phyloP scores from a whole-genome alignment of 2,888 invertebrate genomes.

The Cremastinae sp. region DNA sequence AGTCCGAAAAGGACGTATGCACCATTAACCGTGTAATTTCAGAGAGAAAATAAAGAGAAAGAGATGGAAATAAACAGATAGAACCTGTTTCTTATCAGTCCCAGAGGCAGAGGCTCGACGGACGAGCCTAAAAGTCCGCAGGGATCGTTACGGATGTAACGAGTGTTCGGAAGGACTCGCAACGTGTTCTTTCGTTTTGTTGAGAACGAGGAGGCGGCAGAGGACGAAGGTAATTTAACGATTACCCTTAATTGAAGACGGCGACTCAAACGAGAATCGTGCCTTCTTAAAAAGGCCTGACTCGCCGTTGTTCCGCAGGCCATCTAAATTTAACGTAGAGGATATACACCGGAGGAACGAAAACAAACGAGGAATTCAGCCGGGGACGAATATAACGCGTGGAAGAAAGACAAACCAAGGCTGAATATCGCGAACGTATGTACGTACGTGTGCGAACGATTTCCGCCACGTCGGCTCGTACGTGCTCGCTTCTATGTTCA shows the following conservation, averaged over 20 bases:
- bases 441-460: constrained; percentile 26
- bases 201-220: constrained; percentile 38
- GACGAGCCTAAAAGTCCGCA: constrained; percentile 8
- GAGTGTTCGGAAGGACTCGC: neutral
- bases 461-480: constrained; percentile 56
- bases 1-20: neutral
- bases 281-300: constrained; percentile 63
- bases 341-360: neutral
- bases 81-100: constrained; percentile 41
- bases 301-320: constrained; percentile 18
- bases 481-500: constrained; percentile 51
- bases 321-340: constrained; percentile 7
- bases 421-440: neutral
- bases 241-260: constrained; percentile 78
- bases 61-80: constrained; percentile 10
- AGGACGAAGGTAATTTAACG: constrained; percentile 73
- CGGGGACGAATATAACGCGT: neutral
- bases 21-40: neutral
- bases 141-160: constrained; percentile 30
- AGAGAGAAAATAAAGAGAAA: constrained; percentile 4
- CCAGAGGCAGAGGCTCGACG: constrained; percentile 6
- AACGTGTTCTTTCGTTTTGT: constrained; percentile 47
- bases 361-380: neutral
- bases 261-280: constrained; percentile 69
- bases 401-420: neutral